Evolutionary conservation across 2,888 invertebrate genomes (phyloP).

Genomic region (Blastobasis lacticolella): DNA sequence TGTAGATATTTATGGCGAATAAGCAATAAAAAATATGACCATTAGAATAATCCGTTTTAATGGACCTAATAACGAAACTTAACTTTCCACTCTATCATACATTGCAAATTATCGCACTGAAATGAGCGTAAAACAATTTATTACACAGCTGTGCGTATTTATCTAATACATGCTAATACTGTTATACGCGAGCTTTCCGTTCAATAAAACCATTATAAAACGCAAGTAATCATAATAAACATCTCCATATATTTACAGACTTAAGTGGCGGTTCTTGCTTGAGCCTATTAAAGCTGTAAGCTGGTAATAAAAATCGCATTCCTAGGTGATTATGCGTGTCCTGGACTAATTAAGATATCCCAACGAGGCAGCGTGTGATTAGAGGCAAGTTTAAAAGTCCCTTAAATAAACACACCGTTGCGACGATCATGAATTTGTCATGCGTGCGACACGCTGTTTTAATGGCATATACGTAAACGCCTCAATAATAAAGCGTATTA

Average conservation of each 20-base stretch:
- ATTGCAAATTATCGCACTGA: too few species aligned
- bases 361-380: constrained; percentile 27
- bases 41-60: too few species aligned
- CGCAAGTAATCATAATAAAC: background rate
- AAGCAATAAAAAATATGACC: too few species aligned
- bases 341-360: constrained; percentile 44
- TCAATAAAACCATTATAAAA: constrained; percentile 1
- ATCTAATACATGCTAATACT: too few species aligned
- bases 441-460: constrained; percentile 33
- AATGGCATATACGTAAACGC: constrained; percentile 18
- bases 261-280: background rate
- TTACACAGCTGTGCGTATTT: too few species aligned
- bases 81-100: too few species aligned
- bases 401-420: constrained; percentile 20
- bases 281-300: too few species aligned
- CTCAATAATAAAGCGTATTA: constrained; percentile 14
- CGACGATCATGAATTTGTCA: constrained; percentile 37
- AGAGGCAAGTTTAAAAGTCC: constrained; percentile 33
- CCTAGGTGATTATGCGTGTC: constrained; percentile 24
- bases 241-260: too few species aligned
- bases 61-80: too few species aligned
- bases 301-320: constrained; percentile 26
- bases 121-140: too few species aligned
- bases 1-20: too few species aligned
- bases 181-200: background rate